Evolutionary conservation across 92 coral and sea anemone genomes (phyloP).

Genomic region (Virgularia gustaviana): DNA sequence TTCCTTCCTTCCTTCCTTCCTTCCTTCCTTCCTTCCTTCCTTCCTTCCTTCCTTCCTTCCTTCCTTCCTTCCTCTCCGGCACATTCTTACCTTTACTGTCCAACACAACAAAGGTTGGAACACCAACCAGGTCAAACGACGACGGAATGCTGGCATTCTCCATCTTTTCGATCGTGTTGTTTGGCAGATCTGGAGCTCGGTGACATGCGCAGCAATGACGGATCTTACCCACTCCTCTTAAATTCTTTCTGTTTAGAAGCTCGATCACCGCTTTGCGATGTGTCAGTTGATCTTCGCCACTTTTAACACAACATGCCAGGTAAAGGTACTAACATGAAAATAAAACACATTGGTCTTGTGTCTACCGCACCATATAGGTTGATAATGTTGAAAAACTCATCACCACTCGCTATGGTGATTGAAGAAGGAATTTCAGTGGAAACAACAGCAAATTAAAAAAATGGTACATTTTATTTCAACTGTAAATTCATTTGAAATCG

Average conservation of each 20-base stretch:
- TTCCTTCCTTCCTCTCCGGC: too few species aligned
- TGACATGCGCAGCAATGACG: constrained; percentile 81
- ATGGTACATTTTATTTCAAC: too few species aligned
- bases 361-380: too few species aligned
- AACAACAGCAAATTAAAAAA: neutral
- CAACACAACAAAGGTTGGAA: constrained; percentile 72
- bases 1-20: too few species aligned
- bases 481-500: too few species aligned
- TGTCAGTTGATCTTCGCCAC: constrained; percentile 56
- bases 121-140: constrained; percentile 77
- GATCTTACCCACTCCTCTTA: constrained; percentile 48
- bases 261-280: constrained; percentile 71
- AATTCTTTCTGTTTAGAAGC: constrained; percentile 47
- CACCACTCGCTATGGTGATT: too few species aligned
- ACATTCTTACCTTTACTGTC: constrained; percentile 65
- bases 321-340: constrained; percentile 60
- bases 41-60: too few species aligned
- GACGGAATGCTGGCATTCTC: constrained; percentile 30
- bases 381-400: too few species aligned
- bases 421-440: too few species aligned
- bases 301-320: constrained; percentile 77
- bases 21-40: too few species aligned
- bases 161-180: constrained; percentile 50
- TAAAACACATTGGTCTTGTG: too few species aligned
- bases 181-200: constrained; percentile 57